Evolutionary conservation across 1,140 invertebrate species (phyloP).

Genomic region (Theocolax elegans): DNA sequence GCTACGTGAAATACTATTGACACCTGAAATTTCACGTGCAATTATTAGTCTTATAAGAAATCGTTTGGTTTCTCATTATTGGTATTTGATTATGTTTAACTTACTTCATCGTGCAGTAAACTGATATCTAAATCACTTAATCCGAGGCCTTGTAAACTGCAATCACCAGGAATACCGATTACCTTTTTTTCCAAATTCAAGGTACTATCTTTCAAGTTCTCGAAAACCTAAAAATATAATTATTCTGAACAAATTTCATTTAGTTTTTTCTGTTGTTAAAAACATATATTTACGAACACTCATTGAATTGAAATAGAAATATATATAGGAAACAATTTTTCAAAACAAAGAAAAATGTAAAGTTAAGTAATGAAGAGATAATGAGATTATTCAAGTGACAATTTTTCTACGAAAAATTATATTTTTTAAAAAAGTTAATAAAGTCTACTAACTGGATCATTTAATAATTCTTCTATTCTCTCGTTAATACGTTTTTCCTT

Average conservation of each 20-base stretch:
- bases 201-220: constrained; percentile 65
- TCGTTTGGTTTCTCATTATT: too few relatives aligned
- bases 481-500: constrained; percentile 78
- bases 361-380: not conserved
- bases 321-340: too few relatives aligned
- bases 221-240: constrained; percentile 68
- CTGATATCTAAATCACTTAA: constrained; percentile 62
- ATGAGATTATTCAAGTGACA: not conserved
- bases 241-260: not conserved
- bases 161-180: constrained; percentile 71
- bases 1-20: constrained; percentile 74
- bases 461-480: constrained; percentile 75
- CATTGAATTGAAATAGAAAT: too few relatives aligned
- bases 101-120: constrained; percentile 72
- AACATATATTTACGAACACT: too few relatives aligned
- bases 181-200: constrained; percentile 74
- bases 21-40: constrained; percentile 67
- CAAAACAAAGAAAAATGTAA: not conserved
- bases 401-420: not conserved
- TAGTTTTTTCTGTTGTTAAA: too few relatives aligned
- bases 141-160: constrained; percentile 65
- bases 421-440: too few relatives aligned
- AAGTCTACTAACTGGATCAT: constrained; percentile 72
- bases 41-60: too few relatives aligned
- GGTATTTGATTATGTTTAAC: constrained; percentile 60